phyloP scores from a whole-genome alignment of 2,113 vertebrate species.

The Ibidorhyncha struthersii region DNA sequence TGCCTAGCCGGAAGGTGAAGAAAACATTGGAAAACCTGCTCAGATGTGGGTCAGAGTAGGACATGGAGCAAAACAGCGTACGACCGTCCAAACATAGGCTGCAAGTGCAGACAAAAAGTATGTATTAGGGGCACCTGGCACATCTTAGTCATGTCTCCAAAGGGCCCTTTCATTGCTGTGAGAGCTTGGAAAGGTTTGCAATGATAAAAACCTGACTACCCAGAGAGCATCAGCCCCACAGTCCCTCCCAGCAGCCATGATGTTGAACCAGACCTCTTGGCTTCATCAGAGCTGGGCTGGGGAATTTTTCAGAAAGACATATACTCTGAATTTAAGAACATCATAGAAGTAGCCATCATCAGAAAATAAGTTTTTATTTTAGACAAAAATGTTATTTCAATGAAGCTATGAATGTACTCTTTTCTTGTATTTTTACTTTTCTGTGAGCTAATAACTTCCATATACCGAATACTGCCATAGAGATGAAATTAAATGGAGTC shows the following conservation, averaged over 20 bases:
- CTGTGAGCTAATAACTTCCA: slow-evolving; percentile 11
- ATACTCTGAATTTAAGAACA: not conserved
- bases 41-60: not conserved
- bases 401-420: not conserved
- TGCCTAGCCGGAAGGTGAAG: not conserved
- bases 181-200: not conserved
- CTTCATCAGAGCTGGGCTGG: not conserved
- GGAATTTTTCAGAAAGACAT: not conserved
- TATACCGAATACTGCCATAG: not conserved
- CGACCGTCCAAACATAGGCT: accelerated
- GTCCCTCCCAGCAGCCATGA: not conserved
- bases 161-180: not conserved
- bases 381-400: not conserved
- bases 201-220: not conserved
- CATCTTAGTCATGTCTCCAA: not conserved
- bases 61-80: not conserved
- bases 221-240: not conserved
- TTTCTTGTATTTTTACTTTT: not conserved
- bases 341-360: not conserved
- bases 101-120: not conserved
- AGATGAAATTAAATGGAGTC: slow-evolving; percentile 12
- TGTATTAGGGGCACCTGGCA: not conserved
- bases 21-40: not conserved
- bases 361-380: not conserved
- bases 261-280: not conserved